Percentiles rank a stretch among this genome's conserved stretches.
phyloP scores from a whole-genome alignment of 2,888 invertebrate genomes.

The Tuberolachnus salignus region DNA sequence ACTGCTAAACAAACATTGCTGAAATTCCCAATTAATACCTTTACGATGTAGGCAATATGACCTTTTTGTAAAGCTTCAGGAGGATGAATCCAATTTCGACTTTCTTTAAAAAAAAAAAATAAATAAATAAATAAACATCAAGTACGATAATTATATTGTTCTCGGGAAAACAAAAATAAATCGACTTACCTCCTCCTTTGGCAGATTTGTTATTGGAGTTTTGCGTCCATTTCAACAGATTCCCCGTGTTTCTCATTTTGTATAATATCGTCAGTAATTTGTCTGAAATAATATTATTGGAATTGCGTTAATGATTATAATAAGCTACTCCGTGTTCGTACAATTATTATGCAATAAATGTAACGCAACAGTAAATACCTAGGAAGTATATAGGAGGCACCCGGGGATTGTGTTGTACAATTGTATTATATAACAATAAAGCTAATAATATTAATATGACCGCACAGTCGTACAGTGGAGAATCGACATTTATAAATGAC shows the following conservation, averaged over 20 bases:
- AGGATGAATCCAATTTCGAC: conserved; percentile 88
- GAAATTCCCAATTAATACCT: conserved; percentile 67
- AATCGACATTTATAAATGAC: too few species aligned
- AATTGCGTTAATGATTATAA: neutral
- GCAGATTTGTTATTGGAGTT: conserved; percentile 65
- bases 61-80: conserved; percentile 92
- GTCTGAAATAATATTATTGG: conserved; percentile 2
- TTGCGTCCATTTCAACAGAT: conserved; percentile 67
- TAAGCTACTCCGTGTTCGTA: too few species aligned
- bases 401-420: too few species aligned
- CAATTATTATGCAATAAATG: too few species aligned
- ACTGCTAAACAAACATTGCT: conserved; percentile 1
- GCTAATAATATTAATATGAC: too few species aligned
- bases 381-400: too few species aligned
- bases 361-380: too few species aligned
- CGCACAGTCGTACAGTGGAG: too few species aligned
- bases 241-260: conserved; percentile 66
- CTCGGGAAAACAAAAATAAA: neutral
- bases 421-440: too few species aligned
- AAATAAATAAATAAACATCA: too few species aligned
- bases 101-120: conserved; percentile 62
- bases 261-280: neutral
- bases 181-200: conserved; percentile 55
- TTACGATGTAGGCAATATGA: conserved; percentile 95
- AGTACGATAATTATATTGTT: conserved; percentile 18